Evolutionary conservation across 2,888 invertebrate species (phyloP).

Genomic region (Hartigia nigra): DNA sequence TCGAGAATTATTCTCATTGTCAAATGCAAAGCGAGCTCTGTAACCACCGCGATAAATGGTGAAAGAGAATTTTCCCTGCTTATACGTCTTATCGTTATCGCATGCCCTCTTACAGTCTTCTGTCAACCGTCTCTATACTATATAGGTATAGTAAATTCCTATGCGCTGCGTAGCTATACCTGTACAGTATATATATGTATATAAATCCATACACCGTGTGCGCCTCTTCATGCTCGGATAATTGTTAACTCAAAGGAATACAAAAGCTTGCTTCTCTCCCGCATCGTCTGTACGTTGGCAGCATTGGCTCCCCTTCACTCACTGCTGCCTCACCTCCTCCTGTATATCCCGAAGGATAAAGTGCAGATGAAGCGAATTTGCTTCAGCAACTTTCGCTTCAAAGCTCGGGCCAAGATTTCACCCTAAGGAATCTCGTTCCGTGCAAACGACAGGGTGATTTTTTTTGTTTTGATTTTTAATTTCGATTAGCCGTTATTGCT

Average conservation of each 20-base stretch:
- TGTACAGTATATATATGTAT: not conserved
- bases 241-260: slow-evolving; percentile 26
- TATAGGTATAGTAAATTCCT: not conserved
- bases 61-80: not conserved
- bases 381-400: not conserved
- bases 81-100: not conserved
- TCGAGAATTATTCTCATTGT: not conserved
- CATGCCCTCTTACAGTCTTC: not conserved
- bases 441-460: not conserved
- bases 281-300: not conserved
- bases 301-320: not conserved
- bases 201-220: not conserved
- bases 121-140: not conserved
- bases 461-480: not conserved
- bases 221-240: slow-evolving; percentile 25
- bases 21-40: not conserved
- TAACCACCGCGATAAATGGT: not conserved
- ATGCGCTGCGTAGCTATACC: not conserved
- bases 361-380: not conserved
- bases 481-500: not conserved
- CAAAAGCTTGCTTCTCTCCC: slow-evolving; percentile 6
- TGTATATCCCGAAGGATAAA: not conserved
- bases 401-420: not conserved
- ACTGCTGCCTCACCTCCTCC: not conserved
- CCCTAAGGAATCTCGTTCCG: not conserved